These are phyloP conservation scores for Trichacis sp. DNA, from an alignment of 2,888 invertebrate genomes.

Conservation along the genomic window DNA sequence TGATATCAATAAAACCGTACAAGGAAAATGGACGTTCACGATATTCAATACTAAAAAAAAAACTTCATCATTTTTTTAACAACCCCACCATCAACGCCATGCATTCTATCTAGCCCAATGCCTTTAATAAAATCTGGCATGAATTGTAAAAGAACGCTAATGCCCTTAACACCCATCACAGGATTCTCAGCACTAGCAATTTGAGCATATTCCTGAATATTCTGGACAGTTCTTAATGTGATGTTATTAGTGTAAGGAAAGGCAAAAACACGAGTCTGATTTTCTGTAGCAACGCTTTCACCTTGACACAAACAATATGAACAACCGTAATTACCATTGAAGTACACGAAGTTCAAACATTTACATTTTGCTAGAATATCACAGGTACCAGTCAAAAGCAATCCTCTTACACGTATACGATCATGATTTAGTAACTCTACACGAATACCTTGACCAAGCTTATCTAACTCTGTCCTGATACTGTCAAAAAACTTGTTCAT, in stretches of 20 bases:
- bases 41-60: conserved; percentile 24
- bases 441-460: too few relatives aligned
- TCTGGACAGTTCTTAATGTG: conserved; percentile 12
- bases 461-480: too few relatives aligned
- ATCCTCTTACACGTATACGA: conserved; percentile 16
- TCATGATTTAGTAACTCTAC: too few relatives aligned
- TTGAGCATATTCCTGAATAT: conserved; percentile 20
- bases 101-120: conserved; percentile 31
- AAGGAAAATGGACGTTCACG: conserved; percentile 22
- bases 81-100: conserved; percentile 27
- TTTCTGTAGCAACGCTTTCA: conserved; percentile 12
- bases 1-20: too few relatives aligned
- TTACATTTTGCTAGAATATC: conserved; percentile 30
- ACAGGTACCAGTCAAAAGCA: conserved; percentile 22
- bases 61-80: conserved; percentile 29
- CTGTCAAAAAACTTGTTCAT: too few relatives aligned
- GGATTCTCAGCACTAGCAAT: conserved; percentile 15
- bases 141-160: conserved; percentile 17
- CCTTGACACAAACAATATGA: conserved; percentile 22
- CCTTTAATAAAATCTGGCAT: conserved; percentile 32
- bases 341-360: conserved; percentile 33
- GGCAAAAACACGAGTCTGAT: conserved; percentile 12
- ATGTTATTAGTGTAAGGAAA: conserved; percentile 26
- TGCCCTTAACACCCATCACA: conserved; percentile 21
- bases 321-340: conserved; percentile 32